Percentiles rank a stretch among this genome's conserved stretches.
These are phyloP conservation scores for Caenorhabditis becei DNA, from an alignment of 2,888 invertebrate species.

Conservation along the genomic window DNA sequence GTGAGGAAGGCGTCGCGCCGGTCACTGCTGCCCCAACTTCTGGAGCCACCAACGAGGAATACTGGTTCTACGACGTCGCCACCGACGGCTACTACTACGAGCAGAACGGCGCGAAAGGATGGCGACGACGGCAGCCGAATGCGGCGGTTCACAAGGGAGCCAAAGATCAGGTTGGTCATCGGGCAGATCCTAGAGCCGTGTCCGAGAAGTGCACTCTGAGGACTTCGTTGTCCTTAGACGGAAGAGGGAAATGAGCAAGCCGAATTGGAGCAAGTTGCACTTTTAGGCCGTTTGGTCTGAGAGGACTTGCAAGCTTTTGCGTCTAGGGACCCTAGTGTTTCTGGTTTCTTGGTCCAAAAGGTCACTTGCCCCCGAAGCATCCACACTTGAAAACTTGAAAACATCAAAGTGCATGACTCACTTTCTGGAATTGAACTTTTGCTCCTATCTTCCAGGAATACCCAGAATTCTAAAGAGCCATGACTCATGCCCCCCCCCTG, in stretches of 20 bases:
- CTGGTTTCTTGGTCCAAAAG: background rate
- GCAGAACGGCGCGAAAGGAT: constrained; percentile 78
- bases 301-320: background rate
- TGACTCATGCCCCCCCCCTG: too few relatives aligned
- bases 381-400: too few relatives aligned
- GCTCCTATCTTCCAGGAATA: too few relatives aligned
- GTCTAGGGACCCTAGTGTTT: too few relatives aligned
- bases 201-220: constrained; percentile 36
- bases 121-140: constrained; percentile 72
- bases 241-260: constrained; percentile 5
- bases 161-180: constrained; percentile 63
- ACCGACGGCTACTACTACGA: constrained; percentile 81
- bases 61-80: constrained; percentile 77
- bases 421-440: too few relatives aligned
- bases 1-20: constrained; percentile 43
- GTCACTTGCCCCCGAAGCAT: too few relatives aligned
- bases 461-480: too few relatives aligned
- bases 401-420: too few relatives aligned
- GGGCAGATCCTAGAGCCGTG: background rate
- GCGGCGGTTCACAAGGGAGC: constrained; percentile 59
- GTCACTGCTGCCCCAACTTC: background rate
- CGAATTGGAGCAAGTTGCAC: background rate
- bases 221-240: constrained; percentile 4
- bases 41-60: constrained; percentile 40
- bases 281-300: constrained; percentile 12